Evolutionary conservation across 2,113 vertebrate genomes (phyloP), one percentile per base, ranked within the genome.

Genomic region (Cranoglanis bouderius): DNA sequence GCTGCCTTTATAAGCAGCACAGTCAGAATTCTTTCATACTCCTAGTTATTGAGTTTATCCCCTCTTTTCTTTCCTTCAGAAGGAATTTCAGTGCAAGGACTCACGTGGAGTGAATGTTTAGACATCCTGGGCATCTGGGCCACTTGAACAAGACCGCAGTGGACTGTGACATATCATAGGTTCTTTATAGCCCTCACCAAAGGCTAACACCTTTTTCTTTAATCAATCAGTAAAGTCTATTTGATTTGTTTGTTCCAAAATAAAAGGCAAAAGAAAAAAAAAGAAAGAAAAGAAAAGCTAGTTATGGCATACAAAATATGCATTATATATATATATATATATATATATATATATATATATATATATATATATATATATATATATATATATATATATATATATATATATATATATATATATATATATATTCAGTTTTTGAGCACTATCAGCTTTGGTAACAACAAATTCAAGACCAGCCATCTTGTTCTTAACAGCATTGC

Each of bases 401-500:
- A 92, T 82, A 85, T 91, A 61, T 81, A 84, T 88, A 74, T 94
- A 92, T 82, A 85, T 91, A 61, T 81, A 84, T 88, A 74, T 57
- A 57, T 84, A 32, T n/a, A n/a, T n/a, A n/a, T 89, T 88, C 74
- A 46, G 78, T 19, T 84, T 75, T 90, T 90, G 96, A 98, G 95
- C 93, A 96, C 98, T 98, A 98, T 98, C 98, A 97, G 97, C 98
- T 99, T 99, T 99, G 98, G 98, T 99, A 98, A 99, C 97, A 97
- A 97, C 97, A 26, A 97, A 95, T 97, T 97, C 96, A 96, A 96
- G 97, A 98, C 97, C 77, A 81, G 74, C 55, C 85, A 35, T 57
- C 77, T 70, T 88, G 21, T 89, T 85, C 49, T 77, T 29, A 85
- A 88, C 78, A 93, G 91, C 92, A 89, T 87, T 72, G 89, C 19